These are phyloP conservation scores for Stenotaenia linearis DNA, from an alignment of 2,888 invertebrate species.

Conservation along the genomic window DNA sequence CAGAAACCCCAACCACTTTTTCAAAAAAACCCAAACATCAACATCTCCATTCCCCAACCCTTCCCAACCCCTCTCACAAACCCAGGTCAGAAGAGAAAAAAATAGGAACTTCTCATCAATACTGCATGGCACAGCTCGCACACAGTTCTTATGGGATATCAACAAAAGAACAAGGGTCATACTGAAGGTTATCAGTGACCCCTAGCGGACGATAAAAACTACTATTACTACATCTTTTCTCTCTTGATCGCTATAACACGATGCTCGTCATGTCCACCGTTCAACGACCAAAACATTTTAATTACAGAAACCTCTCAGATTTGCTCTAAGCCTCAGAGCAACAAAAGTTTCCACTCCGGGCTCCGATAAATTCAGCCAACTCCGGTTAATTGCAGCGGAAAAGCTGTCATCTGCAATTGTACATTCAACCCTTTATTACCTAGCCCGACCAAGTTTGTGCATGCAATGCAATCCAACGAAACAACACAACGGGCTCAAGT, in stretches of 20 bases:
- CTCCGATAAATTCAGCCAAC: not conserved
- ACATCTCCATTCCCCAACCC: not conserved
- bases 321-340: not conserved
- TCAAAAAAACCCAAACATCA: not conserved
- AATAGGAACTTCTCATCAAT: not conserved
- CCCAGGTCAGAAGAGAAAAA: not conserved
- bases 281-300: not conserved
- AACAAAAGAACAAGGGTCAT: slow-evolving; percentile 24
- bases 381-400: not conserved
- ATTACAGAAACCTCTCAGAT: not conserved
- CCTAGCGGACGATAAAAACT: slow-evolving; percentile 20
- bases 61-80: not conserved
- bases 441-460: not conserved
- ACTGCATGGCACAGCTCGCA: slow-evolving; percentile 18
- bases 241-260: slow-evolving; percentile 4
- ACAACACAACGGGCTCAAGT: not conserved
- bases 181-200: slow-evolving; percentile 13
- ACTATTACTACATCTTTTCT: slow-evolving; percentile 24
- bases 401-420: slow-evolving; percentile 10
- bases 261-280: slow-evolving; percentile 3
- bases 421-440: slow-evolving; percentile 12
- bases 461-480: not conserved
- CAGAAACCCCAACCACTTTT: too few species aligned
- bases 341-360: not conserved
- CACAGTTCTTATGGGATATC: slow-evolving; percentile 18